A percentile compares a stretch with the other conserved stretches of the same genome.
Evolutionary conservation across 2,888 invertebrate genomes (phyloP).

Genomic region (Ophioninae sp.): DNA sequence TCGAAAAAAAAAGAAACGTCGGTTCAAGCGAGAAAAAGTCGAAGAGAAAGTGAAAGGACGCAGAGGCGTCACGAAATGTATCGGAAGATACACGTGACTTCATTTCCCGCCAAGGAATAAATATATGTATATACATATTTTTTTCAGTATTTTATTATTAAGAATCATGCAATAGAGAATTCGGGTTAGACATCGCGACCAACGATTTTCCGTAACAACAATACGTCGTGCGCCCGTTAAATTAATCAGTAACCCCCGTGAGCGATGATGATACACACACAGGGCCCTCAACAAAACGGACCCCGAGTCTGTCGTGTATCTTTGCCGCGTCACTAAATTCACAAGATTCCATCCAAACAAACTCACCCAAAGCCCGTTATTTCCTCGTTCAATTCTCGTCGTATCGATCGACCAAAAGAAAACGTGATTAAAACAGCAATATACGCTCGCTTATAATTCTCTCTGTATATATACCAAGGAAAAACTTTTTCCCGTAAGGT

Average conservation of each 20-base stretch:
- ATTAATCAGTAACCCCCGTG: conserved; percentile 32
- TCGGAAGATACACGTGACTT: conserved; percentile 32
- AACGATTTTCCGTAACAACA: conserved; percentile 58
- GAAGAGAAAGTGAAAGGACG: conserved; percentile 1
- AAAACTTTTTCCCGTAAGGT: conserved; percentile 74
- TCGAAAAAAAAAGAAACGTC: conserved; percentile 19
- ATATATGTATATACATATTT: conserved; percentile 4
- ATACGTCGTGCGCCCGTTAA: conserved; percentile 71
- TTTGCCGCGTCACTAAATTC: conserved; percentile 61
- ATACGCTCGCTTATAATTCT: conserved; percentile 42
- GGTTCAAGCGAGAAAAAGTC: neutral
- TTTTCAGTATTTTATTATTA: neutral
- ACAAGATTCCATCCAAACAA: conserved; percentile 21
- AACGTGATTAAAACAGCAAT: conserved; percentile 52
- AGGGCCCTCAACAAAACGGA: conserved; percentile 66
- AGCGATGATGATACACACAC: conserved; percentile 60
- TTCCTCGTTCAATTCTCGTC: conserved; percentile 26
- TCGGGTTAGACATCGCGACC: conserved; percentile 11
- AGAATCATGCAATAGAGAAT: conserved; percentile 2
- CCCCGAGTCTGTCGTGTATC: conserved; percentile 52
- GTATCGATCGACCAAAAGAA: conserved; percentile 31
- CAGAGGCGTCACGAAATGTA: conserved; percentile 5
- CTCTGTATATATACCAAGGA: conserved; percentile 66
- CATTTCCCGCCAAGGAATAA: conserved; percentile 40
- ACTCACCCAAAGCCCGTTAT: conserved; percentile 50